Evolutionary conservation across 2,113 vertebrate species (phyloP).

Genomic region (Gila orcuttii): DNA sequence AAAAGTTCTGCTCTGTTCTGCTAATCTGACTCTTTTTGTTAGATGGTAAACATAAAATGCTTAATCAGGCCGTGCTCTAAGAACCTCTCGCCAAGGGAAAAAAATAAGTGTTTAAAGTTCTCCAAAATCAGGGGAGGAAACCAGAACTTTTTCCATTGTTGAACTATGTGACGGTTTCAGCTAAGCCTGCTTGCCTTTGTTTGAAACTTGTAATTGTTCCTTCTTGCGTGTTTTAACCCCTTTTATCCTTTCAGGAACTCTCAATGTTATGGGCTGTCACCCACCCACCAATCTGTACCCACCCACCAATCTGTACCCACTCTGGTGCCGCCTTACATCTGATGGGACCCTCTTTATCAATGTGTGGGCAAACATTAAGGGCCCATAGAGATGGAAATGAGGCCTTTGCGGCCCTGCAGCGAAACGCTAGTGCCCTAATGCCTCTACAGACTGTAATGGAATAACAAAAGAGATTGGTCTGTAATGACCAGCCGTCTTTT

Average conservation of each 20-base stretch:
- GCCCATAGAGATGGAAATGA: constrained; percentile 59
- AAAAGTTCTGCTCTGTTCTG: constrained; percentile 23
- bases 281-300: constrained; percentile 56
- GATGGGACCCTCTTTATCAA: constrained; percentile 55
- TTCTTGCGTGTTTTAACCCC: constrained; percentile 38
- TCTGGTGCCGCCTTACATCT: constrained; percentile 53
- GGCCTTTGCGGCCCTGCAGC: constrained; percentile 54
- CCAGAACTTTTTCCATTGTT: constrained; percentile 10
- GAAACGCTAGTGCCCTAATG: constrained; percentile 53
- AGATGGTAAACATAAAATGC: constrained; percentile 13
- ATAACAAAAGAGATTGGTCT: constrained; percentile 59
- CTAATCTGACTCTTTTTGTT: constrained; percentile 17
- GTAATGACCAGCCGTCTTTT: constrained; percentile 45
- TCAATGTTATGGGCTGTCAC: constrained; percentile 31
- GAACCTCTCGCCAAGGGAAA: neutral
- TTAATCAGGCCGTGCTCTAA: constrained; percentile 5
- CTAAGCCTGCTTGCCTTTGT: neutral
- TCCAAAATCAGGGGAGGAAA: constrained; percentile 12
- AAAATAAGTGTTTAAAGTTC: constrained; percentile 15
- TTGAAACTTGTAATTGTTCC: constrained; percentile 27
- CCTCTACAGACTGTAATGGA: constrained; percentile 50
- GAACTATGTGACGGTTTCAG: neutral
- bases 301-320: constrained; percentile 57
- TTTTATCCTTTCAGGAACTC: constrained; percentile 38
- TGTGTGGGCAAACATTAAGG: constrained; percentile 57